phyloP scores from a whole-genome alignment of 2,888 invertebrate genomes.

The Polydrusus pterygomalis region DNA sequence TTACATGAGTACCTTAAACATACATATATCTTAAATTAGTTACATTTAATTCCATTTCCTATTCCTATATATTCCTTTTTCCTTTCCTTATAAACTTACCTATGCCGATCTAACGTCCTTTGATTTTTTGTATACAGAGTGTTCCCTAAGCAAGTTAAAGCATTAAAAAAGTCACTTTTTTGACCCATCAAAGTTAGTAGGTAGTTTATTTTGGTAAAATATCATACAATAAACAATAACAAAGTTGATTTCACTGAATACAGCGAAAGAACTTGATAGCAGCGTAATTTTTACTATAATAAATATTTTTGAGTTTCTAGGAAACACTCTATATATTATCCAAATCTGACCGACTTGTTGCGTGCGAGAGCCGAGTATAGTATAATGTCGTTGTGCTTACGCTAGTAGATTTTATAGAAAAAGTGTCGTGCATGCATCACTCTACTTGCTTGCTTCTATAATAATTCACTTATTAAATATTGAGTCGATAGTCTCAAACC shows the following conservation, averaged over 20 bases:
- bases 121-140: too few species aligned
- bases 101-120: slow-evolving; percentile 19
- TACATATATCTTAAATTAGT: slow-evolving; percentile 39
- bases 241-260: too few species aligned
- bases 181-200: too few species aligned
- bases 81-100: slow-evolving; percentile 24
- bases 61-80: background rate
- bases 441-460: slow-evolving; percentile 12
- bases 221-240: too few species aligned
- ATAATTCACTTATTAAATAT: slow-evolving; percentile 4
- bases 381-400: slow-evolving; percentile 26
- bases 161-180: too few species aligned
- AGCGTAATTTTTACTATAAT: too few species aligned
- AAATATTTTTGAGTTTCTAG: background rate
- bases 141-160: too few species aligned
- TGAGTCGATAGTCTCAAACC: slow-evolving; percentile 8
- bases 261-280: too few species aligned
- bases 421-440: slow-evolving; percentile 28
- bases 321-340: background rate
- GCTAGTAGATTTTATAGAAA: slow-evolving; percentile 33
- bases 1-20: slow-evolving; percentile 51
- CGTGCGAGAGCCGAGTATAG: slow-evolving; percentile 31
- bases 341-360: slow-evolving; percentile 44
- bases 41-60: slow-evolving; percentile 20
- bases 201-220: too few species aligned